Percentiles rank a stretch among this genome's conserved stretches.
phyloP scores from a whole-genome alignment of 2,797 vertebrate genomes.

The Pseudocheirus occidentalis region DNA sequence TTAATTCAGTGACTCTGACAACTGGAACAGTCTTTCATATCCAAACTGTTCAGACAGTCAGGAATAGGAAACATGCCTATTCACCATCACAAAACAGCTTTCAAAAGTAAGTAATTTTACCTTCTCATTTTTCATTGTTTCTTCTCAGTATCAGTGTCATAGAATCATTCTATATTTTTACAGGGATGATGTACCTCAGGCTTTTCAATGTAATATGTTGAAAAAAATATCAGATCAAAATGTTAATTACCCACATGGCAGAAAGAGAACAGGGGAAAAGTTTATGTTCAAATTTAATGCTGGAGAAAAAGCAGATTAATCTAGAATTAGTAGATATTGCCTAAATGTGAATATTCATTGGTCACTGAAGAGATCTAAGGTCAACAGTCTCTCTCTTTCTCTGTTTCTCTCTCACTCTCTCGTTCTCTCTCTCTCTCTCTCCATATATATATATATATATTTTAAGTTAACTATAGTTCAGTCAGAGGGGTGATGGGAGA shows the following conservation, averaged over 20 bases:
- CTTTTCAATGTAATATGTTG: background rate
- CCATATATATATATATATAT: background rate
- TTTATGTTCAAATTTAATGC: background rate
- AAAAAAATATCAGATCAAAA: background rate
- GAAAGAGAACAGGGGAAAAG: background rate
- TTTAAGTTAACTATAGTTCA: background rate
- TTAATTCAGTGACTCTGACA: background rate
- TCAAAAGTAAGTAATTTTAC: background rate
- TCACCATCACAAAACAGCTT: background rate
- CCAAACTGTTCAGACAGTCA: background rate
- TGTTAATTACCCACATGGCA: background rate
- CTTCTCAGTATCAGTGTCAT: background rate
- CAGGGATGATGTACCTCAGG: background rate
- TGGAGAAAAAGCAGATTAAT: background rate
- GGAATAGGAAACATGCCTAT: background rate
- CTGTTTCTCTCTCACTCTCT: no score
- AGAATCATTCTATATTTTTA: background rate
- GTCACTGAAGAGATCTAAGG: background rate
- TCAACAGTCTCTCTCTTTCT: background rate
- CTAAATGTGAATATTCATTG: background rate
- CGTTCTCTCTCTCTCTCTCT: no score
- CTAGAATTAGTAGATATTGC: background rate
- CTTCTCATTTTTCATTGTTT: background rate
- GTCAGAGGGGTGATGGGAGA: no score
- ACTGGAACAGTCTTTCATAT: background rate